Percentiles rank a stretch among this genome's conserved stretches.
phyloP scores from a whole-genome alignment of 2,113 vertebrate species.

The Bos javanicus region DNA sequence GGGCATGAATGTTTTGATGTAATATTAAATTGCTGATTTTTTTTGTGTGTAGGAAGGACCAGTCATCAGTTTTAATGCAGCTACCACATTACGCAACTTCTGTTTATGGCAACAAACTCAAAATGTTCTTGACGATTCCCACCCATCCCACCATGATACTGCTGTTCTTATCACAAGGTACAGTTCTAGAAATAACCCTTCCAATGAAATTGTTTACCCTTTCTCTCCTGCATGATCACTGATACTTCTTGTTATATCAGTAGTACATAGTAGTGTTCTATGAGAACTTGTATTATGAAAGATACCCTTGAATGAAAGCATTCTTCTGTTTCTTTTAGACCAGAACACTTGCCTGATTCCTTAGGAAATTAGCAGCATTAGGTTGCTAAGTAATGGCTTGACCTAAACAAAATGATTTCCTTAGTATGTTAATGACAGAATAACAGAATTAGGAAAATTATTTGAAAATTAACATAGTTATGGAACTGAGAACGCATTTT shows the following conservation, averaged over 20 bases:
- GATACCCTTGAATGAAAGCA: neutral
- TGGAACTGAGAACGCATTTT: neutral
- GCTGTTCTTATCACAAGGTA: constrained; percentile 98
- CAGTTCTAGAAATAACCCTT: constrained; percentile 36
- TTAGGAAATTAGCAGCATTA: neutral
- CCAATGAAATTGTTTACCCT: neutral
- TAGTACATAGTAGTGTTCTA: neutral
- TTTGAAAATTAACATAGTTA: neutral
- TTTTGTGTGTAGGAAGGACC: constrained; percentile 89
- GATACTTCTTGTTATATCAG: neutral
- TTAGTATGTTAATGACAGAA: neutral
- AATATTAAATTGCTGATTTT: constrained; percentile 7
- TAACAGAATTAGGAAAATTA: neutral
- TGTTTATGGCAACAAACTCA: constrained; percentile 96
- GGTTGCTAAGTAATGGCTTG: neutral
- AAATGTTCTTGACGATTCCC: constrained; percentile 90
- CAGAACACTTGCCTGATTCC: neutral
- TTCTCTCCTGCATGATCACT: neutral
- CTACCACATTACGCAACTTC: constrained; percentile 94
- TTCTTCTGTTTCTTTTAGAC: neutral
- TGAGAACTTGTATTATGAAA: neutral
- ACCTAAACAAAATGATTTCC: neutral
- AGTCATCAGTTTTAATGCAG: constrained; percentile 92
- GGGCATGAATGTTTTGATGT: neutral
- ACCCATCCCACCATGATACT: constrained; percentile 95